Evolutionary conservation across 2,888 invertebrate species (phyloP).

Genomic region (Camptogramma bilineatum): DNA sequence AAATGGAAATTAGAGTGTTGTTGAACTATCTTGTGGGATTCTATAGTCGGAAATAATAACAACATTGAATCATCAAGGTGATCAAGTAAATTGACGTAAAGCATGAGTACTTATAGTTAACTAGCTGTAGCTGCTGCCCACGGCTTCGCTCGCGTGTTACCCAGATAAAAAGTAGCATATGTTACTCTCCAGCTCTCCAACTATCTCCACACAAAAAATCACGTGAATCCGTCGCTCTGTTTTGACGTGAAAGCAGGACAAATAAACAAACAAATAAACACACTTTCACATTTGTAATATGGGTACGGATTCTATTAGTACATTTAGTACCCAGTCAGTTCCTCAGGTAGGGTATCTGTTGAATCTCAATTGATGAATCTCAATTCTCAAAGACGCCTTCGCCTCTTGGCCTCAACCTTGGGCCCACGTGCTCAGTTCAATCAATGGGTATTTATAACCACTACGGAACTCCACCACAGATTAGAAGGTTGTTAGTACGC

Average conservation of each 20-base stretch:
- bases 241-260: no score
- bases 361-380: conserved; percentile 51
- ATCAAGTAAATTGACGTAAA: conserved; percentile 7
- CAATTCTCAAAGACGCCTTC: conserved; percentile 62
- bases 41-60: neutral
- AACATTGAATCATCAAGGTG: conserved; percentile 15
- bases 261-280: no score
- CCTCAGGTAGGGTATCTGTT: conserved; percentile 53
- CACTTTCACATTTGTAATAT: no score
- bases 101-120: conserved; percentile 33
- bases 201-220: no score
- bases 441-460: conserved; percentile 47
- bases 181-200: no score
- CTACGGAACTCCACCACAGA: conserved; percentile 30
- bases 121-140: no score
- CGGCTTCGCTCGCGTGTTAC: no score
- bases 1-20: conserved; percentile 6
- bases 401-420: conserved; percentile 61
- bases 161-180: no score
- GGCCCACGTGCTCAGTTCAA: conserved; percentile 61
- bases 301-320: conserved; percentile 40
- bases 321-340: conserved; percentile 30
- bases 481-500: conserved; percentile 17
- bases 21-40: conserved; percentile 7
- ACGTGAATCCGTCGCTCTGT: no score